These are phyloP conservation scores for Clarias macrocephalus DNA, from an alignment of 2,113 vertebrate genomes.

Conservation along the genomic window DNA sequence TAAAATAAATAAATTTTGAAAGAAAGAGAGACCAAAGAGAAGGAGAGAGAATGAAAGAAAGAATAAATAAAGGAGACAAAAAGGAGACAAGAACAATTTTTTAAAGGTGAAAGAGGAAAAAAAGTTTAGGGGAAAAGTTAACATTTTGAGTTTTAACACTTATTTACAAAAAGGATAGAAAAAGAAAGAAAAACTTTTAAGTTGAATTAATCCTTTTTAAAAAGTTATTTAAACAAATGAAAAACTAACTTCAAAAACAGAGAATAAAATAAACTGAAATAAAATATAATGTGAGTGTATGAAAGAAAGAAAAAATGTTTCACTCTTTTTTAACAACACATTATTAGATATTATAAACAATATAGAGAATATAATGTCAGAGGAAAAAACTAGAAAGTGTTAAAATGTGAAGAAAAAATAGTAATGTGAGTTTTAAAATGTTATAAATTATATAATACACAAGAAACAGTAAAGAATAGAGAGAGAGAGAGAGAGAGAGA, in stretches of 20 bases:
- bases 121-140: neutral
- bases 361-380: neutral
- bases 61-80: neutral
- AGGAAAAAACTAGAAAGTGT: neutral
- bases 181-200: neutral
- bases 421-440: no score
- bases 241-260: neutral
- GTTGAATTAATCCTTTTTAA: no score
- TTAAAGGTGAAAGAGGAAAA: neutral
- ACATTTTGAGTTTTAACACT: neutral
- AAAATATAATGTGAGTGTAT: no score
- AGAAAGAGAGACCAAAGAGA: conserved; percentile 43
- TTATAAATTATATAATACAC: no score
- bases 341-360: neutral
- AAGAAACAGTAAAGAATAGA: neutral
- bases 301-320: neutral
- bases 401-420: no score
- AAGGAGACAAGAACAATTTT: neutral
- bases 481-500: neutral
- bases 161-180: neutral
- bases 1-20: neutral
- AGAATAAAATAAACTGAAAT: no score
- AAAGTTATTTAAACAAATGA: no score
- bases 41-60: neutral
- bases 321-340: neutral